Evolutionary conservation across 2,113 vertebrate species (phyloP), one percentile per base, ranked within the genome.

Genomic region (Leucopsar rothschildi): DNA sequence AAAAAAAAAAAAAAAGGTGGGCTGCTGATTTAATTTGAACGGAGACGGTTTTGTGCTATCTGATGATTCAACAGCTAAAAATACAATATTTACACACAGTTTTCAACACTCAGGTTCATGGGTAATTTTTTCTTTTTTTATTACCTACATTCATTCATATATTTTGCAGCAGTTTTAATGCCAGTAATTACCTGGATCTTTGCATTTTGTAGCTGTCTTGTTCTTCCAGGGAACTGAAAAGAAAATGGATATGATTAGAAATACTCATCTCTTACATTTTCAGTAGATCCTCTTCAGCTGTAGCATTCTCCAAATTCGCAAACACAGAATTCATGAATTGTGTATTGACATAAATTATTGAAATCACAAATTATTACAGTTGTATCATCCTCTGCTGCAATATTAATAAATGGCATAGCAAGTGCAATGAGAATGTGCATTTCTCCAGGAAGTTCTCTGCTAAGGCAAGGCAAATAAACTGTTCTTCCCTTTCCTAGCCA

Each of bases 341-440:
- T 80, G 59, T 69, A 92, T 82, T 82, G 65, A 91, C 88, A 92
- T 92, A 88, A 92, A 94, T 96, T 93, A 97, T 95, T 90, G 84
- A 95, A 89, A 93, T 88, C 3, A 14, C 65, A 93, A 94, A 77
- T 85, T 2, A 95, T 89, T 93, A 91, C 77, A 91, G 78, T 92
- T 83, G 66, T 71, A 77, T 42, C 42, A 82, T 79, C 49, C 40
- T 61, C 56, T 81, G 60, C 66, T 95, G 80, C 90, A 91, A 92
- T 90, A 94, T 94, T 93, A 92, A 96, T 86, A 90, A 70, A 85
- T 59, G 68, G 61, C 28, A 21, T 29, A 72, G 68, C 42, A 89
- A 90, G 45, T 40, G 33, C 37, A 91, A n/a, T 31, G 47, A 79
- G 57, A 80, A 35, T 1, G 6, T 25, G 6, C 8, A 0, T 72